Evolutionary conservation across 2,797 vertebrate genomes (phyloP).

Genomic region (Sebastes vulpes): DNA sequence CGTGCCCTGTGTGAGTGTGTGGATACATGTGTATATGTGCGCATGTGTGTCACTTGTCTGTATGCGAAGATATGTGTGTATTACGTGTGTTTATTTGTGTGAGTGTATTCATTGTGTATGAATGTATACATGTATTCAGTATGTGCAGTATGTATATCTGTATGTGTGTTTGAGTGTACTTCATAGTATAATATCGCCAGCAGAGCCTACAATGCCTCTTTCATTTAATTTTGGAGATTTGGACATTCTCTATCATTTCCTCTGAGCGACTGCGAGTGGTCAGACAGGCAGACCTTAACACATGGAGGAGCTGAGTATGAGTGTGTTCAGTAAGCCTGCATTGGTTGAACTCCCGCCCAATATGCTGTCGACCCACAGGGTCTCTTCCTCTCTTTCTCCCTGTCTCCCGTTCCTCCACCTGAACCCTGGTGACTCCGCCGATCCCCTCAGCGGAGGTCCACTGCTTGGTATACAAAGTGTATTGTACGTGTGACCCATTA

Average conservation of each 20-base stretch:
- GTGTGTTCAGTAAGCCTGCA: neutral
- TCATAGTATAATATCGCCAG: neutral
- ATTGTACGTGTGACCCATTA: conserved; percentile 68
- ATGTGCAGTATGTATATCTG: neutral
- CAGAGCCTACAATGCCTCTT: neutral
- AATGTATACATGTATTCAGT: neutral
- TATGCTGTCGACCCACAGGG: neutral
- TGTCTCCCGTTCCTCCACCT: conserved; percentile 38
- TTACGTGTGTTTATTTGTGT: neutral
- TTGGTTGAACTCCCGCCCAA: neutral
- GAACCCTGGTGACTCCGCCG: conserved; percentile 47
- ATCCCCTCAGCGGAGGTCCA: conserved; percentile 46
- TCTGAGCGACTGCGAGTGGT: neutral
- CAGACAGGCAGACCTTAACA: neutral
- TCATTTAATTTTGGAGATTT: conserved; percentile 10
- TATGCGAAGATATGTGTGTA: neutral
- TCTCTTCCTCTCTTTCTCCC: neutral
- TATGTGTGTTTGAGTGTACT: neutral
- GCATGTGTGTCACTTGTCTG: conserved; percentile 20
- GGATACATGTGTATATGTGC: neutral
- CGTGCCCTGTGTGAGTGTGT: conserved; percentile 12
- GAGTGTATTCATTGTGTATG: neutral
- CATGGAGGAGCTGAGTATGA: neutral
- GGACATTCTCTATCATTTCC: conserved; percentile 19
- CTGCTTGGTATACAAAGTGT: conserved; percentile 48